These are phyloP conservation scores for Pseudorhombus dupliciocellatus DNA, from an alignment of 2,113 vertebrate species.

Conservation along the genomic window DNA sequence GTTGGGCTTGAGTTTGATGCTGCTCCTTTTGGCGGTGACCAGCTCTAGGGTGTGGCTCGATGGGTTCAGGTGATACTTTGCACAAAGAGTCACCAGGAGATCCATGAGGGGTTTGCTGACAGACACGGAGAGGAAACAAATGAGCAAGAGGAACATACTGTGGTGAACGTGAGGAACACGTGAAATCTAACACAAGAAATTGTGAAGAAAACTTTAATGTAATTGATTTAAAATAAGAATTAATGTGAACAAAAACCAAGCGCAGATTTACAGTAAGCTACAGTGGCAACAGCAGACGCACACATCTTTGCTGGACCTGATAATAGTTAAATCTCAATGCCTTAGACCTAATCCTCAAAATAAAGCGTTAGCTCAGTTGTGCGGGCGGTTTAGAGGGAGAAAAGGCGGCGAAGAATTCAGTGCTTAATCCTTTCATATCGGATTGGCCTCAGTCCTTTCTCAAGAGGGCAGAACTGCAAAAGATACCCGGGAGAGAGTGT, in stretches of 20 bases:
- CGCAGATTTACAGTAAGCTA: background rate
- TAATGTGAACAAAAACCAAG: background rate
- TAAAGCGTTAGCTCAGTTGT: constrained; percentile 32
- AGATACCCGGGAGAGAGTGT: constrained; percentile 27
- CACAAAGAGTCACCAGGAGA: constrained; percentile 92
- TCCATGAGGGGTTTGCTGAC: constrained; percentile 96
- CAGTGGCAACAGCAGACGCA: constrained; percentile 10
- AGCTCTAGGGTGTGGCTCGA: constrained; percentile 92
- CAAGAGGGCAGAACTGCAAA: constrained; percentile 40
- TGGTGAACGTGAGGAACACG: background rate
- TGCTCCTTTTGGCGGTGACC: constrained; percentile 86
- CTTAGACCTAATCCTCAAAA: constrained; percentile 49
- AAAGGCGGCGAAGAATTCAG: constrained; percentile 49
- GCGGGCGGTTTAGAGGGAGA: constrained; percentile 29
- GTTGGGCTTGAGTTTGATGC: constrained; percentile 93
- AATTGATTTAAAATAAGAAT: background rate
- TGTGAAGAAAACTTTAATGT: background rate
- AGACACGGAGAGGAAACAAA: constrained; percentile 41
- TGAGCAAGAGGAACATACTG: background rate
- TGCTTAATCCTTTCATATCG: constrained; percentile 57
- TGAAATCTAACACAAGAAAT: background rate
- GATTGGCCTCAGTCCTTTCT: constrained; percentile 54
- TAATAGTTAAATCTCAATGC: constrained; percentile 12
- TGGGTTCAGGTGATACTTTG: constrained; percentile 94
- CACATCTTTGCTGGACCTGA: constrained; percentile 22